These are phyloP conservation scores for Cactoblastis cactorum DNA, from an alignment of 2,888 invertebrate genomes.

Conservation along the genomic window DNA sequence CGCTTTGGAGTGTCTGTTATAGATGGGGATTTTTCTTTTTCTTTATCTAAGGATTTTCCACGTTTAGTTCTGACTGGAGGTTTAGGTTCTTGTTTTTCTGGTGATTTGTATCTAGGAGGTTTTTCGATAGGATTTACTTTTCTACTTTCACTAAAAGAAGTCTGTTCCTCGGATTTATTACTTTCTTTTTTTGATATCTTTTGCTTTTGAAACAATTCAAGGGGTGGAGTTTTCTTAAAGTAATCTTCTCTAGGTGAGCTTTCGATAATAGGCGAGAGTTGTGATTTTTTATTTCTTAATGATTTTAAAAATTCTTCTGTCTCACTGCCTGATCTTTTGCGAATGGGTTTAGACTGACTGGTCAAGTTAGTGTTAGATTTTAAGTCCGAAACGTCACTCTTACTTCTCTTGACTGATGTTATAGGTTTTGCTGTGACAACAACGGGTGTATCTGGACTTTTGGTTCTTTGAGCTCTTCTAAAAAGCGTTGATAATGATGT, in stretches of 20 bases:
- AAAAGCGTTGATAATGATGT: conserved; percentile 84
- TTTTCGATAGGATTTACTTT: conserved; percentile 73
- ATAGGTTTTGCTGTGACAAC: conserved; percentile 64
- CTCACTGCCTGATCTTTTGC: conserved; percentile 81
- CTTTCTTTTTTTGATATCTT: conserved; percentile 49
- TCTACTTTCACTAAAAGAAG: conserved; percentile 44
- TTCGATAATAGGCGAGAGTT: conserved; percentile 89
- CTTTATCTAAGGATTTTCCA: conserved; percentile 56
- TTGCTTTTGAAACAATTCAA: conserved; percentile 60
- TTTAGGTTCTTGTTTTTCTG: conserved; percentile 64
- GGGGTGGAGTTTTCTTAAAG: conserved; percentile 72
- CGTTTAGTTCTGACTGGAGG: conserved; percentile 57
- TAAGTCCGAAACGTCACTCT: conserved; percentile 83
- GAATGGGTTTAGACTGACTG: conserved; percentile 63
- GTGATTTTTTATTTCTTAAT: conserved; percentile 80
- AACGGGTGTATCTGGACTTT: conserved; percentile 73
- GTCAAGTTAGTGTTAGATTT: conserved; percentile 72
- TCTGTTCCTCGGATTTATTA: conserved; percentile 40
- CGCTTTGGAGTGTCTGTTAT: conserved; percentile 66
- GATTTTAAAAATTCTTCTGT: conserved; percentile 79
- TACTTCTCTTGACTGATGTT: conserved; percentile 76
- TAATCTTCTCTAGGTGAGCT: conserved; percentile 85
- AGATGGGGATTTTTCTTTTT: conserved; percentile 53
- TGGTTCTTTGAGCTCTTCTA: conserved; percentile 78
- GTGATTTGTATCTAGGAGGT: conserved; percentile 62